phyloP scores from a whole-genome alignment of 1,140 invertebrate species.

The Aporrectodea caliginosa region DNA sequence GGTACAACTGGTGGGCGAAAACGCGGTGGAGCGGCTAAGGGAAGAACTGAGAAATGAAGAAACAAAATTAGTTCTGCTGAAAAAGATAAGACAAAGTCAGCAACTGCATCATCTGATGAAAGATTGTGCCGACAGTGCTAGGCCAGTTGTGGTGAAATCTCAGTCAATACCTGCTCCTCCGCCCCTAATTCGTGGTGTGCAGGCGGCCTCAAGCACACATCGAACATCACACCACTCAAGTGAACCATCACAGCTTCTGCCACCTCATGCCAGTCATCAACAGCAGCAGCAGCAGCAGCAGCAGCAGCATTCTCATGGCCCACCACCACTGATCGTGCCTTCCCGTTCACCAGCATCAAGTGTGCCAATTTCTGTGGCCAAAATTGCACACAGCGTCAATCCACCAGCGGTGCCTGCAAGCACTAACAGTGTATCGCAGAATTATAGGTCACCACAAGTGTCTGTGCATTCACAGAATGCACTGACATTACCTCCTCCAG shows the following conservation, averaged over 20 bases:
- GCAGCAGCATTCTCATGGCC: constrained; percentile 24
- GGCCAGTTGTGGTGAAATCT: not conserved
- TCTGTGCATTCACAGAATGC: not conserved
- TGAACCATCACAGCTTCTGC: too few relatives aligned
- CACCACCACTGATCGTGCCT: not conserved
- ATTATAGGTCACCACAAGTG: not conserved
- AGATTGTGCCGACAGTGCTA: not conserved
- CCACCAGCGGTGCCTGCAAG: too few relatives aligned
- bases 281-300: constrained; percentile 36
- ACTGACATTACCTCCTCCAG: not conserved
- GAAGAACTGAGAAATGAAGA: constrained; percentile 87
- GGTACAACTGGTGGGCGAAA: not conserved
- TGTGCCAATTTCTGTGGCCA: not conserved
- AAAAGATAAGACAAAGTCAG: constrained; percentile 89
- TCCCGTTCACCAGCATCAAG: not conserved
- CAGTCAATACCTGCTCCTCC: not conserved
- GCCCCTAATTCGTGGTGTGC: not conserved
- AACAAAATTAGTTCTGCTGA: constrained; percentile 87
- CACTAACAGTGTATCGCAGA: not conserved
- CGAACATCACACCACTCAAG: too few relatives aligned
- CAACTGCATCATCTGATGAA: constrained; percentile 31
- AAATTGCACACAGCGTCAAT: not conserved
- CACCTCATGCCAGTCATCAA: too few relatives aligned
- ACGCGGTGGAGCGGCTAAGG: constrained; percentile 43
- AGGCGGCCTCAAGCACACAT: too few relatives aligned